These are phyloP conservation scores for Drosophila serrata DNA, from an alignment of 1,140 invertebrate species.

Conservation along the genomic window DNA sequence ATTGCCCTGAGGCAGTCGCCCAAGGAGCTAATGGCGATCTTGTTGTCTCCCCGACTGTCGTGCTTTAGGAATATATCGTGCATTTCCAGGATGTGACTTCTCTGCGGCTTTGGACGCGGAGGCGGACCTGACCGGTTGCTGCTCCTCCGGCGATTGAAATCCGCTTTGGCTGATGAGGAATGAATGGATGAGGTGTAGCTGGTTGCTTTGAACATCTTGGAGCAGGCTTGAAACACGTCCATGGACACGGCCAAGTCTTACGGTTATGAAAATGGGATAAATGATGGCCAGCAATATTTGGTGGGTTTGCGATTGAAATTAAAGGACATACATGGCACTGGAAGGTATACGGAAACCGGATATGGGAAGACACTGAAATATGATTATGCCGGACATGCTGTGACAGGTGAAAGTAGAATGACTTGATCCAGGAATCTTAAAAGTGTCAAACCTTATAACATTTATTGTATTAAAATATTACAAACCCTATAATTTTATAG, in stretches of 20 bases:
- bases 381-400: constrained; percentile 62
- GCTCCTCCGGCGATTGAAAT: neutral
- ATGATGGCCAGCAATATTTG: constrained; percentile 9
- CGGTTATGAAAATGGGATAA: constrained; percentile 7
- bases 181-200: constrained; percentile 9
- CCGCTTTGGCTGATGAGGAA: constrained; percentile 1
- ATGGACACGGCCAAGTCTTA: constrained; percentile 5
- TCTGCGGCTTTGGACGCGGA: constrained; percentile 13
- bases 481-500: neutral
- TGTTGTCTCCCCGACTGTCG: constrained; percentile 51
- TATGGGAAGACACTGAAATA: constrained; percentile 53
- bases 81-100: constrained; percentile 23
- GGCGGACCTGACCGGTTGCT: constrained; percentile 4
- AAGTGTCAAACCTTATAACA: neutral
- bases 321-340: constrained; percentile 39
- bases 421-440: constrained; percentile 3
- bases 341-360: constrained; percentile 37
- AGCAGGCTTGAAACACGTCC: too few species aligned
- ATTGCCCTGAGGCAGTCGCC: constrained; percentile 80
- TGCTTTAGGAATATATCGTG: constrained; percentile 41
- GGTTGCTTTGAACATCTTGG: constrained; percentile 7
- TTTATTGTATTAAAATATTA: neutral
- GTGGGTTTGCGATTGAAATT: constrained; percentile 5
- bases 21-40: constrained; percentile 49
- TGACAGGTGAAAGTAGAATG: constrained; percentile 58